Evolutionary conservation across 92 coral and sea anemone species (phyloP).

Genomic region (Palythoa grandis): DNA sequence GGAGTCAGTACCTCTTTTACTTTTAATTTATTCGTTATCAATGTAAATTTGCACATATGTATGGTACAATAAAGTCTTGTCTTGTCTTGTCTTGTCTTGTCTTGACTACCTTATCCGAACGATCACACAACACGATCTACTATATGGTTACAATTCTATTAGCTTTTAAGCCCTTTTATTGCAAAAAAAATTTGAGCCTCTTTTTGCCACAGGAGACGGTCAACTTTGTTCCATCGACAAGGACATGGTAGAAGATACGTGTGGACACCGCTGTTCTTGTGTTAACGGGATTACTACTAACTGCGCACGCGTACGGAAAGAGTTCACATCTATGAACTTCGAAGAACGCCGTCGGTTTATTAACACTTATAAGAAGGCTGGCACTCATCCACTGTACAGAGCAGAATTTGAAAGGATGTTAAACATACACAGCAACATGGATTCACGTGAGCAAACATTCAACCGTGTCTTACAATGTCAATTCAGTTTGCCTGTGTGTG

Average conservation of each 20-base stretch:
- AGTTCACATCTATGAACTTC: slow-evolving; percentile 54
- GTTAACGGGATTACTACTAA: slow-evolving; percentile 30
- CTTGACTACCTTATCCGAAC: too few species aligned
- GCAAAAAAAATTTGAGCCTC: not conserved
- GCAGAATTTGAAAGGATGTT: slow-evolving; percentile 38
- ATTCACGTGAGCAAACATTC: not conserved
- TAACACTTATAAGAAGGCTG: slow-evolving; percentile 44
- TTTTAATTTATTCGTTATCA: too few species aligned
- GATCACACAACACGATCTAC: too few species aligned
- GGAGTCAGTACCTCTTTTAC: too few species aligned
- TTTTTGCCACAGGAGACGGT: not conserved
- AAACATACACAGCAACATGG: slow-evolving; percentile 15
- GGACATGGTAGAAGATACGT: slow-evolving; percentile 50
- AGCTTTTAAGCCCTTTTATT: too few species aligned
- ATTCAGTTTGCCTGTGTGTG: not conserved
- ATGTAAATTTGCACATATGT: too few species aligned
- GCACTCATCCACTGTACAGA: slow-evolving; percentile 41
- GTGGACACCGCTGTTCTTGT: slow-evolving; percentile 64
- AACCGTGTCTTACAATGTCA: not conserved
- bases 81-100: too few species aligned
- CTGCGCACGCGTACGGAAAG: slow-evolving; percentile 65
- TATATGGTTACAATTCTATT: too few species aligned
- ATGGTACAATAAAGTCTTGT: too few species aligned
- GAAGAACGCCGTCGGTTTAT: slow-evolving; percentile 52
- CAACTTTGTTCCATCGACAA: not conserved